These are phyloP conservation scores for Phrynocephalus guinanensis DNA, from an alignment of 2,797 vertebrate species.

Conservation along the genomic window DNA sequence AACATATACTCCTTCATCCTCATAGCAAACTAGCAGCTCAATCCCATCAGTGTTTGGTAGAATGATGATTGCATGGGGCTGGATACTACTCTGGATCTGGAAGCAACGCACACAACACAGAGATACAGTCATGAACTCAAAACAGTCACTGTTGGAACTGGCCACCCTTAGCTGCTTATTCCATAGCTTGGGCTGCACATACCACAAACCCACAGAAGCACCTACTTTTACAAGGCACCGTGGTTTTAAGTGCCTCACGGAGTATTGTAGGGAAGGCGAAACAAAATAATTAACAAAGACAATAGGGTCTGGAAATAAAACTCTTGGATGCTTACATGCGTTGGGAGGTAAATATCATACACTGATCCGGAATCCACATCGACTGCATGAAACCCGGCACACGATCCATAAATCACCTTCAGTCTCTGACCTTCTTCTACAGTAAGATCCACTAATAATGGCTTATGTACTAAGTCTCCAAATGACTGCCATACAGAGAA, in stretches of 20 bases:
- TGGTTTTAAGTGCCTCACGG: neutral
- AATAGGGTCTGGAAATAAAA: neutral
- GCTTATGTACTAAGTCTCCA: constrained; percentile 89
- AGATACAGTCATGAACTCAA: neutral
- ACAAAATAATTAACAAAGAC: no score
- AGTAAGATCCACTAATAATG: constrained; percentile 88
- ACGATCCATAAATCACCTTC: constrained; percentile 92
- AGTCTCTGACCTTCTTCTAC: constrained; percentile 92
- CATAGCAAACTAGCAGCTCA: constrained; percentile 90
- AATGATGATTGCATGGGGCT: constrained; percentile 91
- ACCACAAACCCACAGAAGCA: neutral
- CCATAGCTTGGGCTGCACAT: neutral
- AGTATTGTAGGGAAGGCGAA: no score
- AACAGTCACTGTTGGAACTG: neutral
- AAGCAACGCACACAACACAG: constrained; percentile 5
- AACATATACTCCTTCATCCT: constrained; percentile 92
- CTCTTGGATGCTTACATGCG: constrained; percentile 81
- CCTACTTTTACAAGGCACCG: neutral
- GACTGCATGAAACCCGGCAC: constrained; percentile 89
- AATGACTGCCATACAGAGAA: constrained; percentile 82
- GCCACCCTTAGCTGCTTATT: neutral
- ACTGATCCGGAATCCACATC: constrained; percentile 92
- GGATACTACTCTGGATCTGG: constrained; percentile 90
- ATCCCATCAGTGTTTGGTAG: constrained; percentile 91
- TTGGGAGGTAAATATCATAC: constrained; percentile 92